Evolutionary conservation across 2,113 vertebrate genomes (phyloP).

Genomic region (Diphyllodes magnificus): DNA sequence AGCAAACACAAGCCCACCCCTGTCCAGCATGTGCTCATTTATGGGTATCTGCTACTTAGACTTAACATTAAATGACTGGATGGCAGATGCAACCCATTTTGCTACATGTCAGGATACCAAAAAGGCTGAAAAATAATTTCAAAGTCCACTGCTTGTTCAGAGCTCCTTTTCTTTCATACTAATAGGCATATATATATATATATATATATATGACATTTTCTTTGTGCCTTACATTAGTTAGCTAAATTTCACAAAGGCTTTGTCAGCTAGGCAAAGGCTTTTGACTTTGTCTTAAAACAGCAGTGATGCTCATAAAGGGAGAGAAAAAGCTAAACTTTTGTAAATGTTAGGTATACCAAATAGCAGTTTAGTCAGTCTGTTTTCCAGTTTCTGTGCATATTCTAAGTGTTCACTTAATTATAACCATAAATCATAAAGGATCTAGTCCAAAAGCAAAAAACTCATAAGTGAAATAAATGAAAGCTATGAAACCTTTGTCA

Average conservation of each 20-base stretch:
- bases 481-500: neutral
- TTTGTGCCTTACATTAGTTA: neutral
- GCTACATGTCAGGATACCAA: neutral
- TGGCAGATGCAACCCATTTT: neutral
- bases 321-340: neutral
- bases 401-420: neutral
- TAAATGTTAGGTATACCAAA: neutral
- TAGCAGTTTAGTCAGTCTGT: neutral
- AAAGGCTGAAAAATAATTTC: neutral
- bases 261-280: neutral
- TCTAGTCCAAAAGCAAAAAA: neutral
- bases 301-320: neutral
- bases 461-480: neutral
- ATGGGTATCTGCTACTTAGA: neutral
- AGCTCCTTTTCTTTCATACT: neutral
- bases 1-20: fast-evolving
- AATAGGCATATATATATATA: neutral
- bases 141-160: neutral
- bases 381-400: neutral
- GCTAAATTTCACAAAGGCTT: neutral
- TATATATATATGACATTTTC: neutral
- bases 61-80: neutral
- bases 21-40: neutral
- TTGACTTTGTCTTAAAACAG: fast-evolving
- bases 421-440: neutral